These are phyloP conservation scores for Latrodectus geometricus DNA, from an alignment of 1,140 invertebrate genomes.

Conservation along the genomic window DNA sequence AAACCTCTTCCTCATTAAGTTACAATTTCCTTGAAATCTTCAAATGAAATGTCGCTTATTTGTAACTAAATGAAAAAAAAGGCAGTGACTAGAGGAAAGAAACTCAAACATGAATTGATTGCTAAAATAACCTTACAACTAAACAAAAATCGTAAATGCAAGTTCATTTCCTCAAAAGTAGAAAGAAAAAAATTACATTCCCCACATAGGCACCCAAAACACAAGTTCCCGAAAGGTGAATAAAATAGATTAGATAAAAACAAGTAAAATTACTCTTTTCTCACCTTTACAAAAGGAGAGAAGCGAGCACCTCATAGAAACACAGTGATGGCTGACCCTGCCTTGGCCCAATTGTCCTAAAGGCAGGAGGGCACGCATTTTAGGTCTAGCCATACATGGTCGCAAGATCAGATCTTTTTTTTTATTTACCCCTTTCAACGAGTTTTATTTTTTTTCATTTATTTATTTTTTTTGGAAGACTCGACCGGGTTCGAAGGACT, in stretches of 20 bases:
- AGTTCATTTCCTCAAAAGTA: slow-evolving; percentile 22
- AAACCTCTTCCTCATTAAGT: no score
- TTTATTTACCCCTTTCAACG: neutral
- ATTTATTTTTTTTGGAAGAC: no score
- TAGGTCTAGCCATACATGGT: slow-evolving; percentile 47
- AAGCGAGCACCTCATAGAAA: neutral
- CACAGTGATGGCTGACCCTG: slow-evolving; percentile 34
- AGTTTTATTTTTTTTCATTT: neutral
- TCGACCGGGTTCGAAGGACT: neutral
- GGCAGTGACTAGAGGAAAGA: no score
- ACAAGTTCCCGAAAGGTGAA: no score
- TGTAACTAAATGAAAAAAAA: no score
- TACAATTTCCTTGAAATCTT: no score
- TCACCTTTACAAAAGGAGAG: neutral
- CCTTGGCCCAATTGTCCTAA: slow-evolving; percentile 50
- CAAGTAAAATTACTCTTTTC: neutral
- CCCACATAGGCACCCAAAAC: no score
- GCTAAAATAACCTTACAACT: no score
- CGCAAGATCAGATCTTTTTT: slow-evolving; percentile 26
- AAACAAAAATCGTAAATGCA: neutral
- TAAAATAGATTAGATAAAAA: neutral
- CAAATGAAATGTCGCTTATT: no score
- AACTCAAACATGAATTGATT: no score
- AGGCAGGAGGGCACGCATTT: slow-evolving; percentile 19
- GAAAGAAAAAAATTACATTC: neutral